Conservation (phyloP, 1,140 invertebrate genomes). For the Rhopalosiphum maidis region DNA sequence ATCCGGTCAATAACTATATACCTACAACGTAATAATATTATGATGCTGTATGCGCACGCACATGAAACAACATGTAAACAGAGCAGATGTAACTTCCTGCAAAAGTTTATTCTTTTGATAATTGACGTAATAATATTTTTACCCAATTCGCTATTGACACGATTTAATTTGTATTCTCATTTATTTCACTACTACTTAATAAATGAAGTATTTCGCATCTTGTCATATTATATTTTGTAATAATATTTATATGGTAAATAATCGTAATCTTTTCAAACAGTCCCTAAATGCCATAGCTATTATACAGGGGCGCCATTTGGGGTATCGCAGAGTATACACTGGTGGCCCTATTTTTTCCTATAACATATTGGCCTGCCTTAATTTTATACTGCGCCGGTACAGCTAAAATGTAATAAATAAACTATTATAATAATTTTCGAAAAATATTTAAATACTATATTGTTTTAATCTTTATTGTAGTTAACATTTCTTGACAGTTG, state of each 20-base stretch:
- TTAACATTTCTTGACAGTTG: too few species aligned
- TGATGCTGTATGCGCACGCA: background rate
- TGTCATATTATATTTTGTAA: fast-evolving
- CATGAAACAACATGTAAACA: background rate
- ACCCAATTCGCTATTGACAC: background rate
- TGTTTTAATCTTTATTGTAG: too few species aligned
- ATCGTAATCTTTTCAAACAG: background rate
- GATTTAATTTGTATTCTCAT: background rate
- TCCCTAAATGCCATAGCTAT: background rate
- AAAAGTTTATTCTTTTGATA: background rate
- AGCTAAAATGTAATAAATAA: too few species aligned
- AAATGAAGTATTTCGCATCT: background rate
- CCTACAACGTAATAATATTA: background rate
- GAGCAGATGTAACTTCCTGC: background rate
- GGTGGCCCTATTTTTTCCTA: too few species aligned
- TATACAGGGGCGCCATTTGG: too few species aligned
- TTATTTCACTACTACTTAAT: too few species aligned
- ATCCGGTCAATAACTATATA: background rate
- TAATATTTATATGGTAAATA: background rate
- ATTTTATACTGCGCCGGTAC: too few species aligned
- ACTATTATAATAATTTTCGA: too few species aligned
- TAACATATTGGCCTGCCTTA: too few species aligned
- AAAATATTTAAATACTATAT: too few species aligned
- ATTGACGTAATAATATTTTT: background rate
- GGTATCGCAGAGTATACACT: too few species aligned